A percentile compares a stretch with the other conserved stretches of the same genome.
phyloP scores from a whole-genome alignment of 1,140 invertebrate genomes.

The Heliconius congener region DNA sequence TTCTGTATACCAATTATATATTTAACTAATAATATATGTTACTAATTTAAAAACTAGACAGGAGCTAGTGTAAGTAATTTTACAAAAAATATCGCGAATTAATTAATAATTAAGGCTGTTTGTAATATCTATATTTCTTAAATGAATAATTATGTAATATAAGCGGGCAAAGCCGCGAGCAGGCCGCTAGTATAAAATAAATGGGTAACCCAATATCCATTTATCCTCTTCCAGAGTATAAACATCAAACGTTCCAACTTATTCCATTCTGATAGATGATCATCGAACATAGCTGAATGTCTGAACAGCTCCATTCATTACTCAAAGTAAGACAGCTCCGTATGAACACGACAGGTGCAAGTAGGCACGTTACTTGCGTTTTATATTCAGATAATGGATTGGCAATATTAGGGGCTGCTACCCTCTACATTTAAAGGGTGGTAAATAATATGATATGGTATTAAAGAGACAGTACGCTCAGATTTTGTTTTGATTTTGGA shows the following conservation, averaged over 20 bases:
- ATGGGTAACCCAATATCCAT: not conserved
- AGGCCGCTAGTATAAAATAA: too few species aligned
- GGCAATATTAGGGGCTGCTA: not conserved
- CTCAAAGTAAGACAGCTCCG: not conserved
- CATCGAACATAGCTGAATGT: not conserved
- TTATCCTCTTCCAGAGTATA: not conserved
- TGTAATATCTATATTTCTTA: too few species aligned
- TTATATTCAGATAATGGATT: constrained; percentile 1
- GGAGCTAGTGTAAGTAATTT: too few species aligned
- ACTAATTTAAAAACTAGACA: too few species aligned
- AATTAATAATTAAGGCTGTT: too few species aligned
- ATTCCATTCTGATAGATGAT: not conserved
- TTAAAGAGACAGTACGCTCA: too few species aligned
- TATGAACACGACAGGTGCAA: not conserved
- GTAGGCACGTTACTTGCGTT: constrained; percentile 8
- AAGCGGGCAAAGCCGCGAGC: too few species aligned
- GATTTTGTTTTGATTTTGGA: too few species aligned
- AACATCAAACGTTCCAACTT: not conserved
- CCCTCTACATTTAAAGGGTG: not conserved
- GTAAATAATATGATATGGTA: not conserved
- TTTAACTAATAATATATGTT: too few species aligned
- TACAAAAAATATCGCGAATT: too few species aligned
- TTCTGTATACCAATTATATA: too few species aligned
- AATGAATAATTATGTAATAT: too few species aligned
- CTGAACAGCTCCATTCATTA: not conserved